Conservation (phyloP, 1,140 invertebrate species). For the Anthonomus grandis region DNA sequence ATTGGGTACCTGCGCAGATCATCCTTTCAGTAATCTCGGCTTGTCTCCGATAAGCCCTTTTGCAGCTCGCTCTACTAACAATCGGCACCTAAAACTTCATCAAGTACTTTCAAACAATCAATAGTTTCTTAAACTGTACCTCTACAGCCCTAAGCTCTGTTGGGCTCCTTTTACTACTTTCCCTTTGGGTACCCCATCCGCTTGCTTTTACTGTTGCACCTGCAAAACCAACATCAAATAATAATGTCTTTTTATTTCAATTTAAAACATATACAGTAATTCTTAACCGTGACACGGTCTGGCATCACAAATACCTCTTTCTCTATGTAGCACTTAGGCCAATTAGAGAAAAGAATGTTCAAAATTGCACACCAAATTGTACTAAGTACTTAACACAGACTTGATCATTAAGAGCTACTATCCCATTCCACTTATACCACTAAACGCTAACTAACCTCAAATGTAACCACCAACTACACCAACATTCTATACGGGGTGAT, state of each 20-base stretch:
- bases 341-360: too few species aligned
- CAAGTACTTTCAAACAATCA: not conserved
- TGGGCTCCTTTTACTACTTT: not conserved
- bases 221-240: not conserved
- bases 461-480: too few species aligned
- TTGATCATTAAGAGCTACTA: too few species aligned
- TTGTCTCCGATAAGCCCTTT: not conserved
- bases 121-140: slow-evolving; percentile 1
- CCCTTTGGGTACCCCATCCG: slow-evolving; percentile 8
- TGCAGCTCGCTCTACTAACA: slow-evolving; percentile 1
- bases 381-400: too few species aligned
- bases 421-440: too few species aligned
- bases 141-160: slow-evolving; percentile 1
- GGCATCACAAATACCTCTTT: too few species aligned
- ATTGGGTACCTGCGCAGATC: slow-evolving; percentile 6
- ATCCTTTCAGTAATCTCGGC: slow-evolving; percentile 5
- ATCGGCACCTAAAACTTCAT: not conserved
- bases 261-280: not conserved
- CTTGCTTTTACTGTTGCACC: slow-evolving; percentile 3
- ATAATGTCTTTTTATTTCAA: not conserved
- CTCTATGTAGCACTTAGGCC: too few species aligned
- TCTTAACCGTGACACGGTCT: not conserved
- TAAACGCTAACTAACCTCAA: too few species aligned
- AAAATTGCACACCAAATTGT: too few species aligned
- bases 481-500: too few species aligned